A percentile compares a stretch with the other conserved stretches of the same genome.
Conservation (phyloP, 2,888 invertebrate species). For the Diplazon laetatorius region DNA sequence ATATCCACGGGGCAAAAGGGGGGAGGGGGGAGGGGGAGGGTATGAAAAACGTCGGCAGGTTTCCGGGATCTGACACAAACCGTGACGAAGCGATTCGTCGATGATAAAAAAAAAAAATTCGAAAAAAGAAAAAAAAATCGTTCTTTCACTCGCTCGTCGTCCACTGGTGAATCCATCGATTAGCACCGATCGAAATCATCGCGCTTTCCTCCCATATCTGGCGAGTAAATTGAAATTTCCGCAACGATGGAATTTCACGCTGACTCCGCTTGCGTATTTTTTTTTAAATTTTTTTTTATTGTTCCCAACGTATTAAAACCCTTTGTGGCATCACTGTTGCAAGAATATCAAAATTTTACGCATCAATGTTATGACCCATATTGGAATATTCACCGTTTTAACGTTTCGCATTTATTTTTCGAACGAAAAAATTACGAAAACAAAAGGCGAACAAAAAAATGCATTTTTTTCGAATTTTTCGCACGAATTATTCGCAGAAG, state of each 20-base stretch:
- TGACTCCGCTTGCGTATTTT: neutral
- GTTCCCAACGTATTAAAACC: neutral
- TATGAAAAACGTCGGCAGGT: neutral
- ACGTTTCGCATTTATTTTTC: neutral
- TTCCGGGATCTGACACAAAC: neutral
- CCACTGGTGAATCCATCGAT: slow-evolving; percentile 5
- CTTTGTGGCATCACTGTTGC: neutral
- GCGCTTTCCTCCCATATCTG: slow-evolving; percentile 1
- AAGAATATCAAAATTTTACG: neutral
- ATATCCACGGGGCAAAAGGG: neutral
- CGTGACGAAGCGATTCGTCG: slow-evolving; percentile 7
- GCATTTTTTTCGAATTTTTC: neutral
- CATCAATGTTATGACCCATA: neutral
- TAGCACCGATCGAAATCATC: slow-evolving; percentile 18
- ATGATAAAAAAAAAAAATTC: neutral
- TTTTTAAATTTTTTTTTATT: too few species aligned
- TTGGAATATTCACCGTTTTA: neutral
- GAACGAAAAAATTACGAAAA: too few species aligned
- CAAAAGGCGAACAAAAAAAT: too few species aligned
- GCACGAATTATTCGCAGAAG: too few species aligned
- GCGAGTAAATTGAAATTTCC: slow-evolving; percentile 36
- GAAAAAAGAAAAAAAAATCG: neutral
- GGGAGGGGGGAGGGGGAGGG: too few species aligned
- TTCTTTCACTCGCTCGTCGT: slow-evolving; percentile 12
- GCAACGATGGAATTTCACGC: neutral